Conservation (phyloP, 2,888 invertebrate genomes). For the Nowickia ferox region DNA sequence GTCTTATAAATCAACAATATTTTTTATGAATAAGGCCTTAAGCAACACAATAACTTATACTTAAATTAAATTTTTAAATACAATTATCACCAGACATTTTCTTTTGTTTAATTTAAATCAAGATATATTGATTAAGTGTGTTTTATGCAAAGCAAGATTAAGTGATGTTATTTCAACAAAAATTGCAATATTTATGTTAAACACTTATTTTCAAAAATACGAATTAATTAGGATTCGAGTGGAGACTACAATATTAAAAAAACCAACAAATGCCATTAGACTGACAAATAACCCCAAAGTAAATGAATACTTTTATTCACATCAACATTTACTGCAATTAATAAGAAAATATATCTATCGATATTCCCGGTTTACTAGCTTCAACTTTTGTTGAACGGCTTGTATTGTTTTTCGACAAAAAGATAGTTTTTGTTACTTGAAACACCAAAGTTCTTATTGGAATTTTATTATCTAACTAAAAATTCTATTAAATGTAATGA, state of each 20-base stretch:
- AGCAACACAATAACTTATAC: neutral
- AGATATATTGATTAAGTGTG: conserved; percentile 50
- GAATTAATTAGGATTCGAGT: conserved; percentile 68
- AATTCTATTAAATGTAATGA: neutral
- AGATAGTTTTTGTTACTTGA: too few species aligned
- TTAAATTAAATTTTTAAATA: conserved; percentile 5
- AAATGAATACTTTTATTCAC: conserved; percentile 36
- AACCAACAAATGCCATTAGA: conserved; percentile 5
- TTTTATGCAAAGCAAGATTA: conserved; percentile 50
- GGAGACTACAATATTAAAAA: conserved; percentile 49
- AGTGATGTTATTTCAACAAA: conserved; percentile 24
- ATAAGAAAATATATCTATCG: conserved; percentile 49
- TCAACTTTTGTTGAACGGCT: neutral
- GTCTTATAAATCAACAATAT: too few species aligned
- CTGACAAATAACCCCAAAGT: conserved; percentile 51
- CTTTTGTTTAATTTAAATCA: conserved; percentile 56
- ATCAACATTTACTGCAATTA: conserved; percentile 59
- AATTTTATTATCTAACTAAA: conserved; percentile 12
- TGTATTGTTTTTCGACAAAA: conserved; percentile 7
- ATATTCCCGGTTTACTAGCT: too few species aligned
- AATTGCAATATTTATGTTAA: conserved; percentile 1
- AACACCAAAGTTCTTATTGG: conserved; percentile 22
- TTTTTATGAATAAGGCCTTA: too few species aligned
- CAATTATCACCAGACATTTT: conserved; percentile 1
- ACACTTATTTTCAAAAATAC: conserved; percentile 46